A percentile compares a stretch with the other conserved stretches of the same genome.
These are phyloP conservation scores for Labroides dimidiatus DNA, from an alignment of 2,797 vertebrate species.

Conservation along the genomic window DNA sequence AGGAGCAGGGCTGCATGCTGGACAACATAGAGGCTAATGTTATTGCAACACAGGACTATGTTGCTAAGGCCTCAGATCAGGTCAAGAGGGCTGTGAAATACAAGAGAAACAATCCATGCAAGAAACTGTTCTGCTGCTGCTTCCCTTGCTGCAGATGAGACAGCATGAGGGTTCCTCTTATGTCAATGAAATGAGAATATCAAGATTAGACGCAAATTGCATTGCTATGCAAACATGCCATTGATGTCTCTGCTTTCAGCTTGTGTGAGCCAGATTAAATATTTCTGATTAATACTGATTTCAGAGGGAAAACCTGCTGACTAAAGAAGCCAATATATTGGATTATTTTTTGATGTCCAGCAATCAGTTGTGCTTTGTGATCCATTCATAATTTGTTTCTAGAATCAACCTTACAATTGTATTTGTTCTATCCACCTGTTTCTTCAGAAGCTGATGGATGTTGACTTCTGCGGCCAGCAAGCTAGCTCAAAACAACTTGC, in stretches of 20 bases:
- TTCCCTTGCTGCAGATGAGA: slow-evolving; percentile 86
- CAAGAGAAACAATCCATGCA: slow-evolving; percentile 90
- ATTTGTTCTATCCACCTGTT: no score
- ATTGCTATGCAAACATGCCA: slow-evolving; percentile 3
- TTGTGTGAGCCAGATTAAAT: not conserved
- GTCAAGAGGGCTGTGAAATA: slow-evolving; percentile 89
- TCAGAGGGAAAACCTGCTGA: no score
- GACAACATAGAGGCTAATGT: slow-evolving; percentile 93
- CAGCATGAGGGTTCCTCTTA: not conserved
- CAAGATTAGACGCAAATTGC: no score
- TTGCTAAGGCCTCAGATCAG: slow-evolving; percentile 83
- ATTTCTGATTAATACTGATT: not conserved
- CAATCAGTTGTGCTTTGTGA: no score
- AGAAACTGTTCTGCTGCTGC: slow-evolving; percentile 92
- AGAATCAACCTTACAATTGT: no score
- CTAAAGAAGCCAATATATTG: no score
- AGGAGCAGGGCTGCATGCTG: slow-evolving; percentile 91
- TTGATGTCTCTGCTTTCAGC: not conserved
- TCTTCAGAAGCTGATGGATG: no score
- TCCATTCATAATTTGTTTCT: no score
- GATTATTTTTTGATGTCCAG: no score
- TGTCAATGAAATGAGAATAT: not conserved
- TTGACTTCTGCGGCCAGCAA: no score
- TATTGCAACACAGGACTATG: slow-evolving; percentile 87
- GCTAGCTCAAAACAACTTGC: no score